phyloP scores from a whole-genome alignment of 2,113 vertebrate genomes.

The Chlorocebus sabaeus region DNA sequence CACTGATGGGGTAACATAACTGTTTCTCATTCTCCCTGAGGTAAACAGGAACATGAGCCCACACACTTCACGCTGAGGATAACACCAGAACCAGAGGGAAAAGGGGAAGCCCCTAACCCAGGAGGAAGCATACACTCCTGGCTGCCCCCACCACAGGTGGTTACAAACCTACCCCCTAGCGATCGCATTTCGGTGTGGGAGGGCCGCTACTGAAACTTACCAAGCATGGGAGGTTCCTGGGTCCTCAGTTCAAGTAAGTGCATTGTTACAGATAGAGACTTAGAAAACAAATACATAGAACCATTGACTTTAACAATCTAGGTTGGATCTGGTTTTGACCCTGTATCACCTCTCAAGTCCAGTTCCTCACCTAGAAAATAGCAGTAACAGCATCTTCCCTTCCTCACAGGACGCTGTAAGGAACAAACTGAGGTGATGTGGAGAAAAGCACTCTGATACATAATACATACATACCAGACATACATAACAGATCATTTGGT shows the following conservation, averaged over 20 bases:
- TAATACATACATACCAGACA: neutral
- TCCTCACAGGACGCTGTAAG: neutral
- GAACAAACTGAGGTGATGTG: neutral
- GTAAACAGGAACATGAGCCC: neutral
- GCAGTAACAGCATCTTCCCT: neutral
- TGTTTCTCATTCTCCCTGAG: neutral
- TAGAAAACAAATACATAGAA: neutral
- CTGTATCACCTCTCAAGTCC: neutral
- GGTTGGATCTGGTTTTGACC: neutral
- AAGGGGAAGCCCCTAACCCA: neutral
- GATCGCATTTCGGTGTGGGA: neutral
- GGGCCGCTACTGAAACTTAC: neutral
- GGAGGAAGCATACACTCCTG: neutral
- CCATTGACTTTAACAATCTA: neutral
- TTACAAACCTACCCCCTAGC: neutral
- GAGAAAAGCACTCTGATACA: neutral
- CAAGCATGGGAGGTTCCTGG: neutral
- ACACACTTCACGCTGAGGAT: neutral
- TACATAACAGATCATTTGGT: neutral
- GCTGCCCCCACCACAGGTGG: neutral
- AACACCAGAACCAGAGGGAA: neutral
- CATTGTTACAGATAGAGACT: neutral
- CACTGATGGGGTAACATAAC: neutral
- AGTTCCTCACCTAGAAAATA: neutral
- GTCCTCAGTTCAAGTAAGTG: neutral